Evolutionary conservation across 2,797 vertebrate genomes (phyloP), one percentile per base, ranked within the genome.

Genomic region (Arnoldichthys spilopterus): DNA sequence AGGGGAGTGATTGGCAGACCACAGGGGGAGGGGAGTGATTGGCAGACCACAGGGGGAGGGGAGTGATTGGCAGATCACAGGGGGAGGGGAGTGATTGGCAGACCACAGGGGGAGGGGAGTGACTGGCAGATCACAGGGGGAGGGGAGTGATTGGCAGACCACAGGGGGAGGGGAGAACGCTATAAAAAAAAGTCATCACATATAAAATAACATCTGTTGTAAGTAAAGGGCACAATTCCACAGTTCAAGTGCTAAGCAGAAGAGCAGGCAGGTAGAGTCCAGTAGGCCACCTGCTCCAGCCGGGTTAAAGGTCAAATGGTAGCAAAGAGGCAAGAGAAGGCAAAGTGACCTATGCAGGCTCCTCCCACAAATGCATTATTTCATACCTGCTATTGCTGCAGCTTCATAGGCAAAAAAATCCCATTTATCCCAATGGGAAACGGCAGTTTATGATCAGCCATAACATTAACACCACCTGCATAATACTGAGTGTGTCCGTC

Each of bases 231-330:
- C 90, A 92, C 89, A 86, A 83, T 90, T 91, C 91, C 79, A 87
- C 90, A 90, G 87, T 91, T 93, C 92, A 94, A 94, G 94, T 95
- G 93, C 93, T 93, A 91, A 89, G 91, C 90, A 91, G 89, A 88
- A 87, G 81, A 83, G 90, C 79, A 82, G 85, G 84, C 87, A 87
- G 86, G 82, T 87, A 85, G 71, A 77, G 85, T 28, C 45, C 83
- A 62, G 79, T 28, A 69, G 61, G 72, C 76, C 56, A 80, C 72
- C 82, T 69, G 34, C 32, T 58, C 4, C 68, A 75, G 77, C 71
- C 67, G 85, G 84, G 87, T 89, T 87, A 85, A 72, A 84, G 86
- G 64, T 59, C 56, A 59, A 6, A 28, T 16, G 24, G 26, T 28
- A 30, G 56, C 56, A 28, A 59, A 30, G 5, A 58, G 22, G 20